phyloP scores from a whole-genome alignment of 2,113 vertebrate species.

The Cavia aperea region DNA sequence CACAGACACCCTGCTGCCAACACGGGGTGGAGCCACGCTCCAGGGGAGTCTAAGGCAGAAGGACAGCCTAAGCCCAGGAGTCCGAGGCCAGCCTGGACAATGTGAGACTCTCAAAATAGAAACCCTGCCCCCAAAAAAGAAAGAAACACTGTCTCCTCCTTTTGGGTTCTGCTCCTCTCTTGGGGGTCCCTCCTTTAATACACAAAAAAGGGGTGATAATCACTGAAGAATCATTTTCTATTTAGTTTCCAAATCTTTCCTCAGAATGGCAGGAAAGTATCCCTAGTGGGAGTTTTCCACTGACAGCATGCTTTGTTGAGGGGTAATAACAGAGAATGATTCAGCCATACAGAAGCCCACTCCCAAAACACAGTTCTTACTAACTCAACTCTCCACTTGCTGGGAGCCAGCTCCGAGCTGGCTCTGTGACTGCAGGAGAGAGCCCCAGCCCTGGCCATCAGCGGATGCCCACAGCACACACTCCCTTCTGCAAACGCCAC shows the following conservation, averaged over 20 bases:
- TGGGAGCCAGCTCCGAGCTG: not conserved
- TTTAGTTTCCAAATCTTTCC: not conserved
- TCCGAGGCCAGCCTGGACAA: too few species aligned
- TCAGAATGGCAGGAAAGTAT: not conserved
- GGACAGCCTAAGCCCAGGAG: not conserved
- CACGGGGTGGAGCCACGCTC: not conserved
- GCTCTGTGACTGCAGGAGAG: not conserved
- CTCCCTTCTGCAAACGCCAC: not conserved
- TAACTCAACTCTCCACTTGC: not conserved
- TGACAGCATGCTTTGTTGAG: not conserved
- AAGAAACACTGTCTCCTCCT: not conserved
- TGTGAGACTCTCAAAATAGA: not conserved
- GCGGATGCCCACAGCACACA: not conserved
- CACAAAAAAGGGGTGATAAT: not conserved
- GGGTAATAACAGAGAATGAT: not conserved
- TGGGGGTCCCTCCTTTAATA: not conserved
- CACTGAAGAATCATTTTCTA: not conserved
- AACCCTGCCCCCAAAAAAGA: not conserved
- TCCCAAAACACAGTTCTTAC: not conserved
- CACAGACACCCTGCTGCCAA: fast-evolving
- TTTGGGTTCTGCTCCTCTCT: not conserved
- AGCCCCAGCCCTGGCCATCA: not conserved
- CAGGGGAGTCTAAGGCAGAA: not conserved
- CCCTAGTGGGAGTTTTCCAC: not conserved
- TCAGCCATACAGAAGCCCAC: not conserved